Conservation (phyloP, 2,113 vertebrate genomes). For the Cololabis saira region DNA sequence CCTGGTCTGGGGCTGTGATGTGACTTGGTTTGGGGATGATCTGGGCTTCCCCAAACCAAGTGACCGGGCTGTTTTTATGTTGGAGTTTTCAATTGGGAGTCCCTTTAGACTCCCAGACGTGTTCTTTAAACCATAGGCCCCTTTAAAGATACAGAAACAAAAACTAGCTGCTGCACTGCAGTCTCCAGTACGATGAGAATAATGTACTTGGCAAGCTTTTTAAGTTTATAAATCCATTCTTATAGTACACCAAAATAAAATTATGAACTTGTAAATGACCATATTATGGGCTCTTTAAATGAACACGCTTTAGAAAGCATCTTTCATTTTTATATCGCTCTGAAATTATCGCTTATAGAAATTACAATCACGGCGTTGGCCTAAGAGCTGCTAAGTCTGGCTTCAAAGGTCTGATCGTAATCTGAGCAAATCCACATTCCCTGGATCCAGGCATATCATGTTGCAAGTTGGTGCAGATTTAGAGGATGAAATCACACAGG, state of each 20-base stretch:
- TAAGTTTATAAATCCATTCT: too few relatives aligned
- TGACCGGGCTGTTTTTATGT: too few relatives aligned
- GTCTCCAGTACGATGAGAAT: not conserved
- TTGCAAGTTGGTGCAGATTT: conserved; percentile 40
- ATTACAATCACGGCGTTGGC: conserved; percentile 16
- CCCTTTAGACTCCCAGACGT: too few relatives aligned
- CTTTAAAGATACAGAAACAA: too few relatives aligned
- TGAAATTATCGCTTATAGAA: conserved; percentile 21
- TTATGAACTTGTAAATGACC: not conserved
- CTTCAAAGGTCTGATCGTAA: conserved; percentile 59
- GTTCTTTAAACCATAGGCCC: too few relatives aligned
- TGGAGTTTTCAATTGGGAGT: too few relatives aligned
- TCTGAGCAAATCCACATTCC: conserved; percentile 48
- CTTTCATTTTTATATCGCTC: not conserved
- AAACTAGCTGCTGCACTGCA: not conserved
- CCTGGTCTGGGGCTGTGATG: too few relatives aligned
- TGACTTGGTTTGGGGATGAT: too few relatives aligned
- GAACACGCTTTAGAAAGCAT: conserved; percentile 3
- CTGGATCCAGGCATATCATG: conserved; percentile 34
- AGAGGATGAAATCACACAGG: conserved; percentile 47
- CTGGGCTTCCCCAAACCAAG: too few relatives aligned
- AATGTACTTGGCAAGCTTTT: not conserved
- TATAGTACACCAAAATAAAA: too few relatives aligned
- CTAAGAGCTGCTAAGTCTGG: conserved; percentile 32
- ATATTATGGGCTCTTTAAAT: not conserved